Evolutionary conservation across 2,113 vertebrate species (phyloP), one percentile per base, ranked within the genome.

Genomic region (Marcusenius ussheri): DNA sequence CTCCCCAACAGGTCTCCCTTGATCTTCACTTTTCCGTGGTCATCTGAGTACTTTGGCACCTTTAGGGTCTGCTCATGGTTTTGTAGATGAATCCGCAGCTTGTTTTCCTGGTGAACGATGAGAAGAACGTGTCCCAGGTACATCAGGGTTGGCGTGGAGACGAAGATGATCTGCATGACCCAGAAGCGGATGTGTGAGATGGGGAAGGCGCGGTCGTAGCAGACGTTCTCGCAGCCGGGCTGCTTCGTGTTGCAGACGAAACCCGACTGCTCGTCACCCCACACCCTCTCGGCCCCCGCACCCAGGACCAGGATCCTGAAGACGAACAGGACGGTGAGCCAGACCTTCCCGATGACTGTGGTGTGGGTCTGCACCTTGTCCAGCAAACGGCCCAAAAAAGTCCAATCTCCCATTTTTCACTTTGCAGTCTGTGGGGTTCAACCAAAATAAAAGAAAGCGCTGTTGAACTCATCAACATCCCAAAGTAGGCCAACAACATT

Each of bases 151-250:
- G 97, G 97, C 15, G 96, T 97, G 90, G 96, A 97, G 88, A 97
- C 96, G 49, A 97, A 97, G 93, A 97, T 97, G 91, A 97, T 97
- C 93, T 97, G 97, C 88, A 97, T 95, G 89, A 96, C 96, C 97
- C 97, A 97, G 96, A 97, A 97, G 93, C 97, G 96, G 83, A 96
- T 94, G 93, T 97, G 97, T 9, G 97, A 97, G 93, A 97, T 97
- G 53, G 97, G 97, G 92, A 97, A 97, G 92, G 96, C 96, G 66
- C 95, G 93, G 93, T 97, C 97, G 89, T 97, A 97, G 95, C 97
- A 97, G 9, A 97, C 96, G 74, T 97, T 97, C 92, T 96, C 95
- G 0, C 97, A 97, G 87, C 97, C 97, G 0, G 97, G 97, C 89
- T 97, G 97, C 92, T 97, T 96, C 0, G 96, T 97, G 95, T 97